These are phyloP conservation scores for Galeopterus variegatus DNA, from an alignment of 2,113 vertebrate genomes.

Conservation along the genomic window DNA sequence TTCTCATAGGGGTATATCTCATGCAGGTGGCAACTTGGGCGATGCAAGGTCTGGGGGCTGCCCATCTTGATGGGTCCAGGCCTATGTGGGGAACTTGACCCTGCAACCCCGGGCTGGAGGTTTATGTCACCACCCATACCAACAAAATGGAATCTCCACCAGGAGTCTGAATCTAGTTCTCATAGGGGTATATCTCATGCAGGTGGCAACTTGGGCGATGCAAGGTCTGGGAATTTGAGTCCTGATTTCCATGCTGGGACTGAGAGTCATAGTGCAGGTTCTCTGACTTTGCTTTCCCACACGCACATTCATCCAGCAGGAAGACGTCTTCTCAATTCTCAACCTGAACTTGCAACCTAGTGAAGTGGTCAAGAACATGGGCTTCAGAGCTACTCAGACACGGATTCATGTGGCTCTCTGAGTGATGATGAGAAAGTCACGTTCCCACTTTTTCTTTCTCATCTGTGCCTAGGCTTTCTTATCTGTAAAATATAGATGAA, in stretches of 20 bases:
- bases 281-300: background rate
- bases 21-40: background rate
- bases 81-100: fast-evolving
- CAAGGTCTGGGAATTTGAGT: background rate
- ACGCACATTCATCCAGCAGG: background rate
- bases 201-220: background rate
- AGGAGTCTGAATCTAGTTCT: background rate
- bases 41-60: background rate
- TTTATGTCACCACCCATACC: fast-evolving
- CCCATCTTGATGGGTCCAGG: background rate
- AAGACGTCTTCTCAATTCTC: background rate
- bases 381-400: background rate
- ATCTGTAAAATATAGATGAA: background rate
- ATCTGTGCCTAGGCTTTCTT: background rate
- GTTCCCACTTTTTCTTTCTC: background rate
- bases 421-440: background rate
- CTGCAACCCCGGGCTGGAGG: background rate
- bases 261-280: background rate
- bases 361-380: background rate
- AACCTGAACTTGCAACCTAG: background rate
- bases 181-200: fast-evolving
- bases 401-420: background rate
- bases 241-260: background rate
- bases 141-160: background rate
- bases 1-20: fast-evolving